These are phyloP conservation scores for Anticlea derivata DNA, from an alignment of 2,888 invertebrate genomes.

Conservation along the genomic window DNA sequence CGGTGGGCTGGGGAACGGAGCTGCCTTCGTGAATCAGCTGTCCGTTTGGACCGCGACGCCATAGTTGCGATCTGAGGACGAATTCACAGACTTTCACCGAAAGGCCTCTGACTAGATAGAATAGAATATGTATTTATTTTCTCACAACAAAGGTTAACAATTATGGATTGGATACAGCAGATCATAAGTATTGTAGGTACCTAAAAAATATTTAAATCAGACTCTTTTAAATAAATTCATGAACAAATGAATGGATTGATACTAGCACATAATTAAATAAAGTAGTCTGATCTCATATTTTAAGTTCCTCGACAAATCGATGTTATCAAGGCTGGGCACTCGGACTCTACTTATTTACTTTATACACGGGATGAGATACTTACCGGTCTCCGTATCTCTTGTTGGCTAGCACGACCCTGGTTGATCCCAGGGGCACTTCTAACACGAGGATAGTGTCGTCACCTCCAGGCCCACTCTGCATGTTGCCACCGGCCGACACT, in stretches of 20 bases:
- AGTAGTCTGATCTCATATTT: no score
- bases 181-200: no score
- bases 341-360: neutral
- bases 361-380: neutral
- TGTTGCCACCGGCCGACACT: neutral
- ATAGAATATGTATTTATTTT: no score
- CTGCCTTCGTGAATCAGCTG: constrained; percentile 97
- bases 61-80: constrained; percentile 90
- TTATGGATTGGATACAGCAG: no score
- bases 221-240: no score
- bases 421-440: constrained; percentile 87
- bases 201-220: no score
- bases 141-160: no score
- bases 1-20: constrained; percentile 85
- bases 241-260: no score
- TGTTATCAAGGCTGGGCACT: neutral
- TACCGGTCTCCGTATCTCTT: constrained; percentile 84
- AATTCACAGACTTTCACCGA: neutral
- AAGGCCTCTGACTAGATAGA: no score
- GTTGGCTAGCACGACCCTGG: constrained; percentile 87
- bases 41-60: constrained; percentile 96
- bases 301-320: neutral
- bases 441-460: constrained; percentile 91
- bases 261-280: no score
- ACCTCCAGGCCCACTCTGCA: constrained; percentile 14